Percentiles rank a stretch among this genome's conserved stretches.
phyloP scores from a whole-genome alignment of 1,140 invertebrate species.

The Nomia melanderi region DNA sequence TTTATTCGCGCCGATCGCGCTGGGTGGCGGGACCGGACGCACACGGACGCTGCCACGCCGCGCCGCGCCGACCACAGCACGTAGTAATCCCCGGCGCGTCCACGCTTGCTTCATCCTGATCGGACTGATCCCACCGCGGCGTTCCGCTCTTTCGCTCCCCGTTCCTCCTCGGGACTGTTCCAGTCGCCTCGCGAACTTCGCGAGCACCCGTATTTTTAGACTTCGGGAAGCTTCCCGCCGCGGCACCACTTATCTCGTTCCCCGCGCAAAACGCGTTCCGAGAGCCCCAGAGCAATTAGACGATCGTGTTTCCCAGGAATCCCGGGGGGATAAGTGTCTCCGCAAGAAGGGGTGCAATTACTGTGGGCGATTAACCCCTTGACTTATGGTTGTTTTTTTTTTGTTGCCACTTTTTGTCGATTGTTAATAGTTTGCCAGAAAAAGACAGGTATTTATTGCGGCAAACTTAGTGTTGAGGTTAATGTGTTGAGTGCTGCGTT shows the following conservation, averaged over 20 bases:
- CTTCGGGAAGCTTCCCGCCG: background rate
- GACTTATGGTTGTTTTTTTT: too few species aligned
- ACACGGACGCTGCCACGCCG: background rate
- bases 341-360: too few species aligned
- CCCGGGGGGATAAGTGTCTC: background rate
- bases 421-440: too few species aligned
- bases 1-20: slow-evolving; percentile 22
- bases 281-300: background rate
- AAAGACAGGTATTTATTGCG: too few species aligned
- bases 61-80: background rate
- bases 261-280: background rate
- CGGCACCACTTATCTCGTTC: background rate
- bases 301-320: background rate
- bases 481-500: too few species aligned
- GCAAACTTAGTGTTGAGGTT: too few species aligned
- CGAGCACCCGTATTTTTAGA: slow-evolving; percentile 6
- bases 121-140: too few species aligned
- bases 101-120: slow-evolving; percentile 2
- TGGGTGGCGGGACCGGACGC: slow-evolving; percentile 2
- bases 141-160: too few species aligned
- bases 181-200: background rate
- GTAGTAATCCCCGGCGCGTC: background rate
- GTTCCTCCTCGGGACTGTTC: background rate
- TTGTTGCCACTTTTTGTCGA: too few species aligned
- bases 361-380: too few species aligned